A percentile compares a stretch with the other conserved stretches of the same genome.
phyloP scores from a whole-genome alignment of 2,797 vertebrate genomes.

The Columba guinea region DNA sequence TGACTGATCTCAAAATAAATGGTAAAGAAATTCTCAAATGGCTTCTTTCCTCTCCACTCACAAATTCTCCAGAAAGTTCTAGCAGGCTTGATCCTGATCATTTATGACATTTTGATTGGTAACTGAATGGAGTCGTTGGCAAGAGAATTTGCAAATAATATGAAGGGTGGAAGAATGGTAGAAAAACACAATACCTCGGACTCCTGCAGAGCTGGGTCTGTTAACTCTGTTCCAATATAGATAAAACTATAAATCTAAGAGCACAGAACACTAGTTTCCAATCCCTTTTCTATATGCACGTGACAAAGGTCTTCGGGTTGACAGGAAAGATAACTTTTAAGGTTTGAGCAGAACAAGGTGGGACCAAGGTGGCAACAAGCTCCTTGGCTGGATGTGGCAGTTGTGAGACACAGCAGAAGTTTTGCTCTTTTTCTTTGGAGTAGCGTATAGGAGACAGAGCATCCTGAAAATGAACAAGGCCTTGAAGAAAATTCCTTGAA shows the following conservation, averaged over 20 bases:
- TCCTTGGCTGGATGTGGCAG: neutral
- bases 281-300: neutral
- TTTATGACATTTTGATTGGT: neutral
- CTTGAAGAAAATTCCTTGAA: neutral
- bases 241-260: neutral
- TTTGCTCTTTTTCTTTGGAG: neutral
- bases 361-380: neutral
- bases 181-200: neutral
- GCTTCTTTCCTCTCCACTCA: fast-evolving
- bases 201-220: neutral
- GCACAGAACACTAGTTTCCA: neutral
- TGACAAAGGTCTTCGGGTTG: neutral
- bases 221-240: neutral
- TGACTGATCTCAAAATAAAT: neutral
- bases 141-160: neutral
- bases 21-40: neutral
- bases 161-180: neutral
- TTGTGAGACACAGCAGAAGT: neutral
- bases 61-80: neutral
- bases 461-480: neutral
- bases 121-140: neutral
- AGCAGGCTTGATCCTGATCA: neutral
- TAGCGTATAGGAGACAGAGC: neutral
- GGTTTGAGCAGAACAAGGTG: neutral
- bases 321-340: neutral